Conservation (phyloP, 2,888 invertebrate species). For the Amiota communis region DNA sequence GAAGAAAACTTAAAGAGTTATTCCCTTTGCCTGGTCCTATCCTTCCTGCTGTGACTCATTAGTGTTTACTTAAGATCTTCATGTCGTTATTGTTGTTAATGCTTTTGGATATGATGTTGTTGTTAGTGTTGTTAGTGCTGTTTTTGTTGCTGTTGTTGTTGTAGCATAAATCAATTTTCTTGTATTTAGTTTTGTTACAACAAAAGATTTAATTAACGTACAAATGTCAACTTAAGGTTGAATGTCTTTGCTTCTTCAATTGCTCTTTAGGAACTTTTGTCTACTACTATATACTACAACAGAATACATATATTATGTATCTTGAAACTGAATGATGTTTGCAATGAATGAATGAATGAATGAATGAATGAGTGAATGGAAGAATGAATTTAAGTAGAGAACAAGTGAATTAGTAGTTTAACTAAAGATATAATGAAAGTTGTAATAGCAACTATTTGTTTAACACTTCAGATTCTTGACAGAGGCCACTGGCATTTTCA, state of each 20-base stretch:
- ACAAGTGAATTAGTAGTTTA: too few relatives aligned
- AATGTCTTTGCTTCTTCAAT: constrained; percentile 3
- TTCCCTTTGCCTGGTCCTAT: too few relatives aligned
- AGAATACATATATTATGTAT: too few relatives aligned
- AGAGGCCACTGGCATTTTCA: too few relatives aligned
- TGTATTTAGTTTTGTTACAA: constrained; percentile 46
- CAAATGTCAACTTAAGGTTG: constrained; percentile 62
- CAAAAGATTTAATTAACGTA: constrained; percentile 66
- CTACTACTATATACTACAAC: too few relatives aligned
- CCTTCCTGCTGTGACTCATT: constrained; percentile 38
- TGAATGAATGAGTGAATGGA: constrained; percentile 11
- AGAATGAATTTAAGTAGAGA: too few relatives aligned
- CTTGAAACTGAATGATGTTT: too few relatives aligned
- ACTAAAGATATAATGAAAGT: not conserved
- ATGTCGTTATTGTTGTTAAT: too few relatives aligned
- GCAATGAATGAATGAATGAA: too few relatives aligned
- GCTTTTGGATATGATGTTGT: constrained; percentile 21
- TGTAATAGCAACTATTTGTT: not conserved
- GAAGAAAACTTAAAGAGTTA: not conserved
- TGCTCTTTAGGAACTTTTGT: not conserved
- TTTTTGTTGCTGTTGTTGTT: constrained; percentile 41
- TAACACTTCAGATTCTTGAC: too few relatives aligned
- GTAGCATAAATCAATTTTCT: constrained; percentile 64
- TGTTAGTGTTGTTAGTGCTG: constrained; percentile 38
- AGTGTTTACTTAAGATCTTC: constrained; percentile 37